A percentile compares a stretch with the other conserved stretches of the same genome.
These are phyloP conservation scores for Palythoa grandiflora DNA, from an alignment of 92 coral and sea anemone species.

Conservation along the genomic window DNA sequence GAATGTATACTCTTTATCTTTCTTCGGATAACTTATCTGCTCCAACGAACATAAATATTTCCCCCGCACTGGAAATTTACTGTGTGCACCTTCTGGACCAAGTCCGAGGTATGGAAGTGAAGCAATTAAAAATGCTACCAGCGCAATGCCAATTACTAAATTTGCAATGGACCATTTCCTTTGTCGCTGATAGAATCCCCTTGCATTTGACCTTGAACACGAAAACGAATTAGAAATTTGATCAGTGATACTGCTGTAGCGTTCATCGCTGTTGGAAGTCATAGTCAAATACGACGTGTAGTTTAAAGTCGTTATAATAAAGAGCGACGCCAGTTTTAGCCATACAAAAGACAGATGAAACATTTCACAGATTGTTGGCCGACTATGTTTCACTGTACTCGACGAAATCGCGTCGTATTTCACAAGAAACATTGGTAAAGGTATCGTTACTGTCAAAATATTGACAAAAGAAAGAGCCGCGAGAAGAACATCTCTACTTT, in stretches of 20 bases:
- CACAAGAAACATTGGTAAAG: conserved; percentile 75
- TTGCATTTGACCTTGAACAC: conserved; percentile 61
- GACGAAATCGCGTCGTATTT: conserved; percentile 43
- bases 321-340: conserved; percentile 80
- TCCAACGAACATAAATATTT: conserved; percentile 65
- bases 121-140: conserved; percentile 79
- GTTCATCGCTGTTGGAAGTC: conserved; percentile 43
- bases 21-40: conserved; percentile 80
- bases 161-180: conserved; percentile 65
- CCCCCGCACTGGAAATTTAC: conserved; percentile 7
- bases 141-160: conserved; percentile 80
- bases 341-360: conserved; percentile 82
- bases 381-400: conserved; percentile 7
- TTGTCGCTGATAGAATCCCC: conserved; percentile 57
- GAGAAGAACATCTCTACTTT: conserved; percentile 73
- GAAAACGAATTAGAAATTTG: conserved; percentile 79
- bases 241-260: conserved; percentile 72
- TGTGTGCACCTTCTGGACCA: conserved; percentile 69
- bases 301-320: conserved; percentile 78
- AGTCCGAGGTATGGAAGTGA: conserved; percentile 89
- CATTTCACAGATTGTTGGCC: conserved; percentile 88
- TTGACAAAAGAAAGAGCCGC: conserved; percentile 74
- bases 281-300: conserved; percentile 74
- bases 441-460: conserved; percentile 70
- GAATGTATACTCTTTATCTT: conserved; percentile 82